Percentiles rank a stretch among this genome's conserved stretches.
Evolutionary conservation across 2,797 vertebrate genomes (phyloP).

Genomic region (Phataginus tricuspis): DNA sequence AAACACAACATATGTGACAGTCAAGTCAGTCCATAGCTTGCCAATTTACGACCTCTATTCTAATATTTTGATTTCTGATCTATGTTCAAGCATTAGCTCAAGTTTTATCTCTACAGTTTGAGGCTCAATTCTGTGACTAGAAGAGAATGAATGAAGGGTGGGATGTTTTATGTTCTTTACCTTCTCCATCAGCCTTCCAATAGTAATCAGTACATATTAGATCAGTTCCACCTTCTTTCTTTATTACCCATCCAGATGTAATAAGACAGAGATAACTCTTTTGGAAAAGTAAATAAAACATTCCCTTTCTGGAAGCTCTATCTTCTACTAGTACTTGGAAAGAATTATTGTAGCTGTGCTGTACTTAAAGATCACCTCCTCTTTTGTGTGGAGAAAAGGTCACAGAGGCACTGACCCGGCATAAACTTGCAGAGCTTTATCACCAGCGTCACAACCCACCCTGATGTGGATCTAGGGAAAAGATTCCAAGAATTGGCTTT

Average conservation of each 20-base stretch:
- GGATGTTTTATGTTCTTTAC: not conserved
- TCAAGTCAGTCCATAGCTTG: not conserved
- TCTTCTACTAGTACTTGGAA: not conserved
- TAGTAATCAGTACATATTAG: not conserved
- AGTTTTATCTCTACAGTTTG: not conserved
- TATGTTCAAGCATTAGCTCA: not conserved
- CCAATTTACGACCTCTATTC: not conserved
- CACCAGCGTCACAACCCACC: not conserved
- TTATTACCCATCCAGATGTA: not conserved
- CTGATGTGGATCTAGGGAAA: not conserved
- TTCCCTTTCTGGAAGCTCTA: not conserved
- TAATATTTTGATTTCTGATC: not conserved
- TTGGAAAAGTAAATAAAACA: conserved; percentile 17
- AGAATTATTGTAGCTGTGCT: not conserved
- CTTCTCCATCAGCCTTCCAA: not conserved
- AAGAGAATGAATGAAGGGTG: not conserved
- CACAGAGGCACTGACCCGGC: not conserved
- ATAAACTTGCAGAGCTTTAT: not conserved
- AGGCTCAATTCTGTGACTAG: not conserved
- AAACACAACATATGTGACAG: not conserved
- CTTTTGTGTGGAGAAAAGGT: not conserved
- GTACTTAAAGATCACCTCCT: not conserved
- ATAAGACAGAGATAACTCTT: not conserved
- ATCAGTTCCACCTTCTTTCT: not conserved
- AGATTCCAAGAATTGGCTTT: not conserved